Evolutionary conservation across 2,797 vertebrate genomes (phyloP).

Genomic region (Etheostoma perlongum): DNA sequence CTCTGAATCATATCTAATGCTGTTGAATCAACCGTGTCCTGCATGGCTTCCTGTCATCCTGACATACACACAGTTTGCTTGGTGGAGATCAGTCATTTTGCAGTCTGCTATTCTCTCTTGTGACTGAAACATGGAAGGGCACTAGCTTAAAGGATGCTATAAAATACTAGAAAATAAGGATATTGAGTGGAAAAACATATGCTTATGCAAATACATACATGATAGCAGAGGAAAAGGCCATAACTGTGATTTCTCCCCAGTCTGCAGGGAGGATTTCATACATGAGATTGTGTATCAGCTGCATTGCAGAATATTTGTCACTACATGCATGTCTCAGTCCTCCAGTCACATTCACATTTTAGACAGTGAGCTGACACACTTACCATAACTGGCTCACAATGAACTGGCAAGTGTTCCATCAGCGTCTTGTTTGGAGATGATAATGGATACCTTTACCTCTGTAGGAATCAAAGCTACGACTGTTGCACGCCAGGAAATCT

Average conservation of each 20-base stretch:
- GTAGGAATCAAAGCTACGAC: constrained; percentile 46
- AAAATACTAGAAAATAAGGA: constrained; percentile 23
- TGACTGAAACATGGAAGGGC: neutral
- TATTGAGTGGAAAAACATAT: neutral
- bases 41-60: constrained; percentile 40
- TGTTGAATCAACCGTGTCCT: constrained; percentile 27
- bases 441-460: constrained; percentile 44
- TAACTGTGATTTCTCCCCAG: neutral
- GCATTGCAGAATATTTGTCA: constrained; percentile 14
- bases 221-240: neutral
- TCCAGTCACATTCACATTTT: constrained; percentile 45
- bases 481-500: constrained; percentile 15
- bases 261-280: neutral
- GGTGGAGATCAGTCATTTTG: constrained; percentile 35
- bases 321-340: constrained; percentile 8
- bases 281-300: constrained; percentile 9
- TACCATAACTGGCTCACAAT: constrained; percentile 10
- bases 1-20: constrained; percentile 39
- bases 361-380: constrained; percentile 31
- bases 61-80: constrained; percentile 21
- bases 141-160: neutral
- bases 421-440: neutral
- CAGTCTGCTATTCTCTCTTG: neutral
- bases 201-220: neutral
- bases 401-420: constrained; percentile 26